Conservation (phyloP, 2,797 vertebrate species). For the Melanogrammus aeglefinus region DNA sequence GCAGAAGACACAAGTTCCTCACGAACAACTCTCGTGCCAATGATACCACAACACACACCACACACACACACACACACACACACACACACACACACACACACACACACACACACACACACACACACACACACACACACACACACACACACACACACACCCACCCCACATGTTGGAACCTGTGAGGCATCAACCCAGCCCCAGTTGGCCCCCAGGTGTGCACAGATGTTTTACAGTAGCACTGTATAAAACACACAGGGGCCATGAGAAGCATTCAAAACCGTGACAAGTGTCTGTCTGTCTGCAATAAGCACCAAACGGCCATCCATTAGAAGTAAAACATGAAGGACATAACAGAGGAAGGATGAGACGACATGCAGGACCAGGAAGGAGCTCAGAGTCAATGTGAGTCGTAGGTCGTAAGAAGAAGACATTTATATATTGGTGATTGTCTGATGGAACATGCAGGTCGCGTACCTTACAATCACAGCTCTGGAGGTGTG, state of each 20-base stretch:
- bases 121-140: background rate
- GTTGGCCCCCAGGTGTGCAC: background rate
- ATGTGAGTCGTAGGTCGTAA: background rate
- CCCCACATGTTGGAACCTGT: background rate
- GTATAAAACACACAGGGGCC: slow-evolving; percentile 19
- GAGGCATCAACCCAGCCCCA: background rate
- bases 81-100: background rate
- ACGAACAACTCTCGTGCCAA: background rate
- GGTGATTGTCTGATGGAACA: too few species aligned
- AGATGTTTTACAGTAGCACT: slow-evolving; percentile 16
- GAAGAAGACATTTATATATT: background rate
- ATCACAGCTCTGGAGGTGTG: too few species aligned
- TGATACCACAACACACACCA: background rate
- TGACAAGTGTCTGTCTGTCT: slow-evolving; percentile 1
- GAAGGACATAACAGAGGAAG: background rate
- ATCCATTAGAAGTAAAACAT: background rate
- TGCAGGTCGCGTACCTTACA: too few species aligned
- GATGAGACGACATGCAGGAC: background rate
- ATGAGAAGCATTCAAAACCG: background rate
- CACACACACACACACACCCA: background rate
- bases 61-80: background rate
- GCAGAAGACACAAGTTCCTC: too few species aligned
- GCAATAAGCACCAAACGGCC: background rate
- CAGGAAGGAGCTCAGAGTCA: background rate
- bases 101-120: background rate